Evolutionary conservation across 2,797 vertebrate species (phyloP), one percentile per base, ranked within the genome.

Genomic region (Clamator glandarius): DNA sequence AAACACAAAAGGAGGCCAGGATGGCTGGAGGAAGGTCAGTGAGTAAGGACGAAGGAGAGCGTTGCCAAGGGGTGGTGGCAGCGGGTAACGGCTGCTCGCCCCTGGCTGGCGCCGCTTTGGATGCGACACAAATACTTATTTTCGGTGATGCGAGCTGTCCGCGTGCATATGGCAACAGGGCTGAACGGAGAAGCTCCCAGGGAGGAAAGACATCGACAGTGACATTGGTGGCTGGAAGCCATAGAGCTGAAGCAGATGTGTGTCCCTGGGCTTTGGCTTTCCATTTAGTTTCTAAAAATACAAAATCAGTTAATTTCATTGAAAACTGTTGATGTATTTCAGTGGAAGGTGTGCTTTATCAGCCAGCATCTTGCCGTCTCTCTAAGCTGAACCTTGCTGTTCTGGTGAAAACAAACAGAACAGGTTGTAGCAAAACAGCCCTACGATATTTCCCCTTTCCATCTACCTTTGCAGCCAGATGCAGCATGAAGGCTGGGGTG

Each of bases 71-170:
- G 50, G 74, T 1, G 42, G 73, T 89, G 82, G 87, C 57, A 72
- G 83, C 5, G n/a, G 4, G 83, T 35, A n/a, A 23, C 2, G 83
- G 76, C 75, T 3, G 4, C 85, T 96, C 2, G 87, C 85, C 91
- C 57, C 62, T 89, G 93, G 87, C 95, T 94, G 92, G 93, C 89
- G 92, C 87, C 89, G 78, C 50, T 93, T 92, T 68, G 87, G 91
- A 54, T 85, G 77, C 92, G 91, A 93, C 92, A 94, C 77, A 89
- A 80, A 92, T 57, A 84, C 91, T 92, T 90, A 88, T 90, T 96
- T 95, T 94, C 72, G 93, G 92, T 76, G 77, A 95, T 48, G 68
- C 63, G 42, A 11, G 42, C 83, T 88, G 87, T 75, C 92, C 2
- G 3, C 42, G 3, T 12, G 80, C 67, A 6, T 20, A 29, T 3